Evolutionary conservation across 2,888 invertebrate genomes (phyloP), one percentile per base, ranked within the genome.

Genomic region (Tachina lurida): DNA sequence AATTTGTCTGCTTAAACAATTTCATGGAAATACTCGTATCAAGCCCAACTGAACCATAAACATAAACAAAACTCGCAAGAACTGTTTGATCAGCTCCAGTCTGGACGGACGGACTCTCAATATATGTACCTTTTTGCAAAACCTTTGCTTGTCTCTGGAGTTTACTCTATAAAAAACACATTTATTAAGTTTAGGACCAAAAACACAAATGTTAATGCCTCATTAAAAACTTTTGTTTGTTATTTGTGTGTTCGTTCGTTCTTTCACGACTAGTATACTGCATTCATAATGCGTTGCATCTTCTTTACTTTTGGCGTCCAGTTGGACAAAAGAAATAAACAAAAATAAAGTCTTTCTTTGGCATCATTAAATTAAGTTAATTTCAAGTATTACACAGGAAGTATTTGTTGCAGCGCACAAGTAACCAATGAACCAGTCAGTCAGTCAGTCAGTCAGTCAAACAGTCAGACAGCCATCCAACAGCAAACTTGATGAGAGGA

Each of bases 361-460:
- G 80, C 84, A 75, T 87, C 87, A 87, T 87, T 87, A 87, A 87
- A 87, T 87, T 87, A 87, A 86, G 79, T 84, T 84, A 87, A 87
- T 86, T 81, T 75, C 80, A 82, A 87, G 81, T 79, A 71, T 74
- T 78, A 87, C 77, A 71, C 45, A 73, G 76, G 45, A 74, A 82
- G 54, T 74, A 79, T 71, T 58, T 60, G 15, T 45, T 74, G 43
- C 54, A 62, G 58, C 5, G 31, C 41, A 43, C 54, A 43, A 31
- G 74, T 19, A 75, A 19, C 39, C 56, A 73, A 67, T 58, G 60
- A 67, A 73, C 71, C 77, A 77, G 75, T 63, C 75, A 68, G 19
- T 68, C 39, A 68, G 19, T 5, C 54, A 19, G 54, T 54, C 54
- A 56, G 68, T 56, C 52, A 43, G 39, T 39, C 39, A 22, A 22